These are phyloP conservation scores for Psophia crepitans DNA, from an alignment of 2,113 vertebrate genomes.

Conservation along the genomic window DNA sequence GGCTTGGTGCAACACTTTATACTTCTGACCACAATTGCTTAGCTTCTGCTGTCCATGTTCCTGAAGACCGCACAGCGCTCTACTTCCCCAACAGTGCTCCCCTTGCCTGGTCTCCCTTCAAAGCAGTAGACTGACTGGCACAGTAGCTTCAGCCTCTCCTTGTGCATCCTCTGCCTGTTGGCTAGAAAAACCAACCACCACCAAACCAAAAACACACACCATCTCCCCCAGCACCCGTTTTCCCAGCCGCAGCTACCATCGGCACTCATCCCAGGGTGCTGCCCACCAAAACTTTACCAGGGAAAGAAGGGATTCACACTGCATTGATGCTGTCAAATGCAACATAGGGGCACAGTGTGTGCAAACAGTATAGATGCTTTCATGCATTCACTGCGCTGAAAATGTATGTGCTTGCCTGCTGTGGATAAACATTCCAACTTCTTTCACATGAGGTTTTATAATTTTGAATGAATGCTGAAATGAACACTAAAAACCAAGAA, in stretches of 20 bases:
- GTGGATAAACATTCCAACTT: background rate
- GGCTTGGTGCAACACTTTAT: background rate
- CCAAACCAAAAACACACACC: background rate
- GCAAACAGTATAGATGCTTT: background rate
- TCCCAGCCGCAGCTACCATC: background rate
- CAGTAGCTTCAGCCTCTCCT: background rate
- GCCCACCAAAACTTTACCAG: background rate
- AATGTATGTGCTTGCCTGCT: background rate
- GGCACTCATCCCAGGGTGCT: background rate
- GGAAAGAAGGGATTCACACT: background rate
- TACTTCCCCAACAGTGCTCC: background rate
- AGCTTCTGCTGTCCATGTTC: background rate
- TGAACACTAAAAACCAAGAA: background rate
- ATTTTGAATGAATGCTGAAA: background rate
- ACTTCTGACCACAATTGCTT: background rate
- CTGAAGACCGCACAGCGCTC: background rate
- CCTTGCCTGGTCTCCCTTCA: background rate
- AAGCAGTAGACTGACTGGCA: background rate
- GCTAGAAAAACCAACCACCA: background rate
- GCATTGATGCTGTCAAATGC: background rate
- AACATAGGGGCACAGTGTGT: rapidly evolving
- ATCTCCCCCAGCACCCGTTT: background rate
- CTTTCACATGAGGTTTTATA: background rate
- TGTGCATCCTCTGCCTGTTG: background rate
- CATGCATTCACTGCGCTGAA: background rate